Base-by-base conservation (phyloP, 2,888 invertebrate genomes). In the Bombylius major region DNA sequence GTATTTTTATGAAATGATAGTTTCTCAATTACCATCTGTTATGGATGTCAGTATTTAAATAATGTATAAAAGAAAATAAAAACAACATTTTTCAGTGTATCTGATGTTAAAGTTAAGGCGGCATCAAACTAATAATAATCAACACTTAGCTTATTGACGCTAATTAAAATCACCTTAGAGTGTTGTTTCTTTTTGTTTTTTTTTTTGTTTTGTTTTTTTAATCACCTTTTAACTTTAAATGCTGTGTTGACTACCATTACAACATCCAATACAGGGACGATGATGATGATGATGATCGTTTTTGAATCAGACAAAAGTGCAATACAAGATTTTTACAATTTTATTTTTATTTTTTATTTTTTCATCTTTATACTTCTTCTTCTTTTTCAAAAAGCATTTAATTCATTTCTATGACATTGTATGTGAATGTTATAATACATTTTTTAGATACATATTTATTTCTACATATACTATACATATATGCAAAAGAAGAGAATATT, bases 111-210 rank as follows among this genome's bases (percentile, higher is more conserved):
- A 23, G 23, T 23, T 23, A 46, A 14, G 46, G 46, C 14, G 46
- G 23, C 23, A 46, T 23, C 14, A 46, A 46, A 42, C 39, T 42
- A 36, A 23, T 36, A 42, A 49, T 59, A 57, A 59, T 59, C 59
- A 57, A 59, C 59, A 59, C 59, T 59, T 59, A 56, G 57, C 57
- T 59, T 45, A 59, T 59, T 59, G 57, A 57, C 46, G 59, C 56
- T 59, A 59, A 59, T 59, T 59, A 59, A 59, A 59, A 59, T 59
- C 59, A 59, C 56, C 59, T 59, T 56, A 56, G 56, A 57, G 52
- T 11, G 11, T 42, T 11, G 39, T 11, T 48, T 48, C 52, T 56
- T 55, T 47, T 47, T 33, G 33, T 32, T 33, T 32, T n/a, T 31
- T 49, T 32, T 46, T 50, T 51, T 50, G 32, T 51, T 8, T 46